These are phyloP conservation scores for Synanthedon andrenaeformis DNA, from an alignment of 2,888 invertebrate species.

Conservation along the genomic window DNA sequence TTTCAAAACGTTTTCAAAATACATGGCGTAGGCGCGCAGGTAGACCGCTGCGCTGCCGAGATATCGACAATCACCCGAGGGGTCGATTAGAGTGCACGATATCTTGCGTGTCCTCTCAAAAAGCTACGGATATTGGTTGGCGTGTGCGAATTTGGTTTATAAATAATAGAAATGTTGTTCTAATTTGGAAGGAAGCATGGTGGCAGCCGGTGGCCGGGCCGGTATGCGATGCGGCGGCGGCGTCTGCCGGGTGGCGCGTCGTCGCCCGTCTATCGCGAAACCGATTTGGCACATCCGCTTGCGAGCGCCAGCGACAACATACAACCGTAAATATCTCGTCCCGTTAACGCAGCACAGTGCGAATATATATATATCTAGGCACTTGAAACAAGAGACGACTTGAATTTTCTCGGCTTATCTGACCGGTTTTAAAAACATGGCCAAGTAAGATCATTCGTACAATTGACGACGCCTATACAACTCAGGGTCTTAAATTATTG, in stretches of 20 bases:
- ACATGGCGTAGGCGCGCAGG: conserved; percentile 42
- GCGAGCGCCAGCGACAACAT: conserved; percentile 37
- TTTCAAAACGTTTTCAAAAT: conserved; percentile 67
- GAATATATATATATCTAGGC: conserved; percentile 14
- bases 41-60: conserved; percentile 26
- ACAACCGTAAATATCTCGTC: conserved; percentile 54
- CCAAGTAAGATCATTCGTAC: conserved; percentile 15
- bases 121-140: conserved; percentile 17
- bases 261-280: conserved; percentile 46
- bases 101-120: conserved; percentile 26
- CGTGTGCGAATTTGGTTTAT: conserved; percentile 26
- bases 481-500: conserved; percentile 17
- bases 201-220: conserved; percentile 50
- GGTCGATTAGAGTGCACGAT: conserved; percentile 14
- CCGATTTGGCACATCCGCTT: conserved; percentile 68
- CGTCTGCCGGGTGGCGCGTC: conserved; percentile 56
- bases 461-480: conserved; percentile 3
- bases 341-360: conserved; percentile 31
- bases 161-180: conserved; percentile 25
- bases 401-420: conserved; percentile 11
- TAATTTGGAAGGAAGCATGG: conserved; percentile 36
- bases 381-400: conserved; percentile 1
- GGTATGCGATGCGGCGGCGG: conserved; percentile 55
- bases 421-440: background rate
- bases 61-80: conserved; percentile 26